Percentiles rank a stretch among this genome's conserved stretches.
These are phyloP conservation scores for Coracopsis vasa DNA, from an alignment of 2,113 vertebrate genomes.

Conservation along the genomic window DNA sequence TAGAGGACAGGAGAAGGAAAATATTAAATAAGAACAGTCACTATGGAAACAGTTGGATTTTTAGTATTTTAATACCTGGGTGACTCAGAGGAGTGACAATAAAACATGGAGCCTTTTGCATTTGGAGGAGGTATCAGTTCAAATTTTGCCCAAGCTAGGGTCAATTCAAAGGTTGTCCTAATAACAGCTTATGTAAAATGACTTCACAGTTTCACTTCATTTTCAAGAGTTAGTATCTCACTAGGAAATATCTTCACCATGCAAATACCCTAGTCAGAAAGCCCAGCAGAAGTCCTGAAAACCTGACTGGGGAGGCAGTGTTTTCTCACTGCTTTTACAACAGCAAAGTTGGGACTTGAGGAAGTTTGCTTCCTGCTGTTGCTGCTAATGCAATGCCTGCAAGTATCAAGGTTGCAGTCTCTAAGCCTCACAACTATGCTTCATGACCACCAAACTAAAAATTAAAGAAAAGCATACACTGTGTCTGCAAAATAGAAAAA, in stretches of 20 bases:
- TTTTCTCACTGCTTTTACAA: background rate
- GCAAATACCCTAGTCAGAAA: background rate
- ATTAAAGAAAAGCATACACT: background rate
- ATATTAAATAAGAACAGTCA: constrained; percentile 54
- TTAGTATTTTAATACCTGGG: constrained; percentile 49
- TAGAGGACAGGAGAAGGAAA: constrained; percentile 23
- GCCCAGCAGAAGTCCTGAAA: background rate
- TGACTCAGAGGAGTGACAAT: constrained; percentile 17
- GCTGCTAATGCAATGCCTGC: background rate
- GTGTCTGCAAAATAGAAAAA: background rate
- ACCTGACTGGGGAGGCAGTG: rapidly evolving
- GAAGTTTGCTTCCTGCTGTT: background rate
- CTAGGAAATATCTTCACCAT: background rate
- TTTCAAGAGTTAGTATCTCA: background rate
- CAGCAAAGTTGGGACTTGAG: background rate
- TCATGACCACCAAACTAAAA: background rate
- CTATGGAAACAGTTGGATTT: constrained; percentile 52
- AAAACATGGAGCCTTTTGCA: background rate
- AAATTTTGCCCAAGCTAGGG: background rate
- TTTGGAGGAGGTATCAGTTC: background rate
- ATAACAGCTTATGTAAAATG: background rate
- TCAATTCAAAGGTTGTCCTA: background rate
- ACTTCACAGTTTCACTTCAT: background rate
- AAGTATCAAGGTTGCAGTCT: background rate
- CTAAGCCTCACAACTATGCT: background rate